Evolutionary conservation across 2,888 invertebrate species (phyloP), one percentile per base, ranked within the genome.

Genomic region (Mythimna albipuncta): DNA sequence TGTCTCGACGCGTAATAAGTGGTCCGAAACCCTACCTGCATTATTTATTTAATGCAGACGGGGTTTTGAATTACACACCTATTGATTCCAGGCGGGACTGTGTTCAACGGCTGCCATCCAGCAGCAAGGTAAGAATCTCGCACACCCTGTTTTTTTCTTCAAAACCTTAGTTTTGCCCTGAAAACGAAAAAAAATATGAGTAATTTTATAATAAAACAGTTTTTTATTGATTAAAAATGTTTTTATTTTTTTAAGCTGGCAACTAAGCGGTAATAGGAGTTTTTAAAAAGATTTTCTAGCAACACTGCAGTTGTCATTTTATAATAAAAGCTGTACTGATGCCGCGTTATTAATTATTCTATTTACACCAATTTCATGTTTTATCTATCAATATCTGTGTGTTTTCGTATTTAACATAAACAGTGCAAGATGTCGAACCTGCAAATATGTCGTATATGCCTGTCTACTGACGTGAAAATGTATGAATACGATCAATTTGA

Each of bases 361-460:
- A 70, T 81, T 73, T 81, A 81, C 70, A 57, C 55, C 2, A 77
- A 66, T 63, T 73, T 77, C 62, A 47, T n/a, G 38, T 52, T 69
- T 64, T 59, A 73, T 55, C 26, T 57, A 73, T 63, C 50, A 71
- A 58, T 41, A 69, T 68, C 55, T 11, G 21, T 73, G 62, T 73
- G 64, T 81, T 77, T 35, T 69, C 16, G 44, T 77, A 41, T 77
- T 32, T 57, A 59, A 19, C 52, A 44, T 71, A 77, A 66, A n/a
- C 16, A 54, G 44, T 66, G 55, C 10, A 69, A 74, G 16, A 93
- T 93, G 93, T 80, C 88, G 61, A 85, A 88, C 35, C 72, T 90
- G 21, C 88, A 90, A 85, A 84, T 91, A 75, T 93, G 93, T 72
- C 88, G 93, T 62, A 91, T 92, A 77, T 93, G 93, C 74, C 83